A percentile compares a stretch with the other conserved stretches of the same genome.
These are phyloP conservation scores for Heteractis magnifica DNA, from an alignment of 92 coral and sea anemone species.

Conservation along the genomic window DNA sequence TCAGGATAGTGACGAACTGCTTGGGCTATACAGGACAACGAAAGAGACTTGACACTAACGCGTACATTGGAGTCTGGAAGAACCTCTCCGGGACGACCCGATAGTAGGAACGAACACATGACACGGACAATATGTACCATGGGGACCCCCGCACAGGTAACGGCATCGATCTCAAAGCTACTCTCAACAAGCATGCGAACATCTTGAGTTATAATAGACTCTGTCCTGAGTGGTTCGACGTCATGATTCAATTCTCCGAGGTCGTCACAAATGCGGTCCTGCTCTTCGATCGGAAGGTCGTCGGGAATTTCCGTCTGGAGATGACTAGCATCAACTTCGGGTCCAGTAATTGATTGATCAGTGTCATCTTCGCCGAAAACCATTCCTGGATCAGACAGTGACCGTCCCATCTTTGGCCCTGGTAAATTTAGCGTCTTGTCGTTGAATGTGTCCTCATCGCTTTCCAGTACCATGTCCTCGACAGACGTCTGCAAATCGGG, in stretches of 20 bases:
- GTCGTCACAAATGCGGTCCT: conserved; percentile 58
- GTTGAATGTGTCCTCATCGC: conserved; percentile 39
- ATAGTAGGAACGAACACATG: conserved; percentile 86
- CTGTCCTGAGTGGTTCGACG: conserved; percentile 58
- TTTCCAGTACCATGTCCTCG: conserved; percentile 17
- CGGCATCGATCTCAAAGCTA: conserved; percentile 90
- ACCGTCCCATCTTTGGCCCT: conserved; percentile 34
- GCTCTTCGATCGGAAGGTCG: conserved; percentile 45
- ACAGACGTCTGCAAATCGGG: conserved; percentile 19
- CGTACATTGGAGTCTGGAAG: conserved; percentile 90
- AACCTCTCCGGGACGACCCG: conserved; percentile 87
- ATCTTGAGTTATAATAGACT: conserved; percentile 74
- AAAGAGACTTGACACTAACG: conserved; percentile 91
- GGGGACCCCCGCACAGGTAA: conserved; percentile 86
- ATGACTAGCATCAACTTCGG: conserved; percentile 10
- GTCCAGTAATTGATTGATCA: conserved; percentile 13
- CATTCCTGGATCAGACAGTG: conserved; percentile 75
- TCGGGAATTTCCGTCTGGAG: conserved; percentile 48
- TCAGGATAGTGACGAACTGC: conserved; percentile 81
- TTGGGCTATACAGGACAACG: conserved; percentile 81
- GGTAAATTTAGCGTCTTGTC: not conserved
- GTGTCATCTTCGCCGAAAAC: conserved; percentile 36
- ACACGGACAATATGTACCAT: conserved; percentile 89
- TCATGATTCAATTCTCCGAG: conserved; percentile 50
- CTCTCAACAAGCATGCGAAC: conserved; percentile 75